Evolutionary conservation across 2,797 vertebrate genomes (phyloP), one percentile per base, ranked within the genome.

Genomic region (Eulemur albifrons): DNA sequence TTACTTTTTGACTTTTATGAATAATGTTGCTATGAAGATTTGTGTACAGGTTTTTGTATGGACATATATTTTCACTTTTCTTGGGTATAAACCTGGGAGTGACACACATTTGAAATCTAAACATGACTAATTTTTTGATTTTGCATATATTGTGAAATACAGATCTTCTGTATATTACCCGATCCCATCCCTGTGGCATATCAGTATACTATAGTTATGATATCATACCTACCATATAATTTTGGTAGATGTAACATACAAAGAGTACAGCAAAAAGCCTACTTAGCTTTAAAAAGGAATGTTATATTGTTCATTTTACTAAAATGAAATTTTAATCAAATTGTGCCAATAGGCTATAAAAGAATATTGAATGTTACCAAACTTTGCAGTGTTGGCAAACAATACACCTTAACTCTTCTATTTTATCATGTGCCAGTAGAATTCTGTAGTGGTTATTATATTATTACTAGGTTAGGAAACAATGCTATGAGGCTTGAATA

Each of bases 91-190:
- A 85, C 11, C 17, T 93, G 35, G 65, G 10, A 73, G 17, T 95
- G 11, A 27, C 32, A 88, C 83, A 90, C 38, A 11, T 67, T 43
- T 95, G 93, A 72, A 95, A 98, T 97, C 97, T 93, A 98, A 97
- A 92, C 96, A 94, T 2, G 97, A 45, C 94, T 97, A 35, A n/a
- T 48, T 97, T 97, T 93, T 97, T 84, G 93, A 97, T 98, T 98
- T 97, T 98, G 98, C 98, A 97, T 98, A 87, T 97, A 97, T 98
- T 98, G 97, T 97, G 96, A 98, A 98, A 97, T 98, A 98, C 87
- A 98, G 90, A 97, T 95, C 86, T 93, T 97, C 98, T 98, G 97
- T 82, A 98, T 94, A 92, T 98, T 98, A 88, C 95, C 97, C 98
- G 96, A 97, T 94, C 92, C 96, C 93, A 97, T 97, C 87, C 63